Evolutionary conservation across 2,113 vertebrate genomes (phyloP).

Genomic region (Bucco capensis): DNA sequence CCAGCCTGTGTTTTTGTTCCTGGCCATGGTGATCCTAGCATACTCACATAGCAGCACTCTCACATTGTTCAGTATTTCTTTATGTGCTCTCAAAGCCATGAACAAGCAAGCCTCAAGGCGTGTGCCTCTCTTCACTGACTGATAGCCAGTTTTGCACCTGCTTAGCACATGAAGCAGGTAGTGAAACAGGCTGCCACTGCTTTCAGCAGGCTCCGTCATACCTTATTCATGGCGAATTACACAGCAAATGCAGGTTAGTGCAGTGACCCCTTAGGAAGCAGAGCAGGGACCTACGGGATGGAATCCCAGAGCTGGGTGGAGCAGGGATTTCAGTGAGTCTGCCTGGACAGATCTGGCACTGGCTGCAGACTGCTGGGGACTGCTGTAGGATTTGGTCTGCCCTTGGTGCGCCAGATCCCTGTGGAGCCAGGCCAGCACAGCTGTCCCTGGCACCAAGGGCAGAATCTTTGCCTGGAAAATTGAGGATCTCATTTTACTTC

Average conservation of each 20-base stretch:
- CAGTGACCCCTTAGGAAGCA: rapidly evolving
- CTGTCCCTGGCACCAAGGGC: not conserved
- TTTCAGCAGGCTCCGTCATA: not conserved
- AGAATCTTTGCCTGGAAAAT: not conserved
- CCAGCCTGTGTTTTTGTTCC: not conserved
- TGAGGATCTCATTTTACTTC: not conserved
- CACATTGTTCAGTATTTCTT: not conserved
- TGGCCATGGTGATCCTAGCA: not conserved
- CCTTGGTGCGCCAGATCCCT: rapidly evolving
- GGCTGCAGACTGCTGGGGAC: not conserved
- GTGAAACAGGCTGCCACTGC: not conserved
- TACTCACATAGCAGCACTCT: not conserved
- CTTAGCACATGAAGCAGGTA: not conserved
- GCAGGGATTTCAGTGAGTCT: not conserved
- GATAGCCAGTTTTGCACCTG: not conserved
- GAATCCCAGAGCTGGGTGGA: not conserved
- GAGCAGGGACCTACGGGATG: not conserved
- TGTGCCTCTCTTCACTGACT: rapidly evolving
- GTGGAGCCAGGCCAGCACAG: not conserved
- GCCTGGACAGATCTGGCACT: not conserved
- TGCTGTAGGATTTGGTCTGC: not conserved
- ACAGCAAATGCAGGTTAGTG: not conserved
- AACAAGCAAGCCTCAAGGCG: not conserved
- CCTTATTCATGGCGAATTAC: rapidly evolving
- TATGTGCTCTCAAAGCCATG: not conserved